Evolutionary conservation across 2,113 vertebrate genomes (phyloP), one percentile per base, ranked within the genome.

Genomic region (Spea multiplicata): DNA sequence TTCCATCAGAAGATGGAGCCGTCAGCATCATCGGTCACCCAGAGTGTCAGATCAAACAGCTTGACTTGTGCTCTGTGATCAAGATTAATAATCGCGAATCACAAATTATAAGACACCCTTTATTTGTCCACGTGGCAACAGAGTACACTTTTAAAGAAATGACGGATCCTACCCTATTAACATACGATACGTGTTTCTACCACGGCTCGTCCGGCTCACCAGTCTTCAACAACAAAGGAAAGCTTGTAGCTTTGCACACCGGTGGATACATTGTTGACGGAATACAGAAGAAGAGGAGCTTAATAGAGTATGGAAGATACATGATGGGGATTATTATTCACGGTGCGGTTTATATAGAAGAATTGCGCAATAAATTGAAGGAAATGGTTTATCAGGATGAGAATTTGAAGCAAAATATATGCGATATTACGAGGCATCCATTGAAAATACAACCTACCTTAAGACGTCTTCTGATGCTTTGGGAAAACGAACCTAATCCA

Each of bases 251-350:
- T 2, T 49, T 69, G 67, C 67, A 69, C 46, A 16, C 12, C 5
- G 46, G 46, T 6, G 67, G 47, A 8, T 69, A 69, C 16, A 5
- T 16, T n/a, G 46, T 49, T 49, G 13, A 50, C 3, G 44, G 2
- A 16, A n/a, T 48, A 48, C 3, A 8, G 5, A 49, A 16, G 7
- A 49, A 69, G 44, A 69, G 5, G 16, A 69, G 47, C 47, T 8
- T 69, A 48, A 69, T 69, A 16, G 67, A 69, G 47, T 69, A 49
- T 69, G 67, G 67, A 49, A 49, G 46, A n/a, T 69, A 46, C 47
- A 4, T 69, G 10, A 3, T 49, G n/a, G 46, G 49, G 4, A 49
- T 69, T 6, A n/a, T 69, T 16, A 49, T 69, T 49, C 16, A 46
- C n/a, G 67, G 3, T 2, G 46, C 67, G 9, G 67, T 48, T 49